Percentiles rank a stretch among this genome's conserved stretches.
These are phyloP conservation scores for Notolepis coatsorum DNA, from an alignment of 2,797 vertebrate species.

Conservation along the genomic window DNA sequence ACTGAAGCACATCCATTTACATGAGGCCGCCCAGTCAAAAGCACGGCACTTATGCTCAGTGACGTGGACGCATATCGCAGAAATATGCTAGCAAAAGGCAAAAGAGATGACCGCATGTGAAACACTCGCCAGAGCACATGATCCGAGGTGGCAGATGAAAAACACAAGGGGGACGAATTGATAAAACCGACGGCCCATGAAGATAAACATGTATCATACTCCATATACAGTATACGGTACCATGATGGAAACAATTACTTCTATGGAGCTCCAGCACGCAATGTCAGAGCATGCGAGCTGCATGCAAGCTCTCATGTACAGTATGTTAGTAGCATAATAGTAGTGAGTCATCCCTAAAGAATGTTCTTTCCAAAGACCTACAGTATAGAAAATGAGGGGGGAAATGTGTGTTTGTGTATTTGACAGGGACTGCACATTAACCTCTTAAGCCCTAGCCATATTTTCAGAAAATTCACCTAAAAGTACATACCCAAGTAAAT, in stretches of 20 bases:
- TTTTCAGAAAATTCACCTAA: too few relatives aligned
- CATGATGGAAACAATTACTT: not conserved
- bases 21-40: not conserved
- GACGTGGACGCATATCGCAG: not conserved
- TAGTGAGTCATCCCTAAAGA: not conserved
- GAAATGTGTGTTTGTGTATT: not conserved
- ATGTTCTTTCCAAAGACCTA: too few relatives aligned
- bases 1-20: constrained; percentile 4
- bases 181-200: not conserved
- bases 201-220: not conserved
- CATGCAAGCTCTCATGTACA: not conserved
- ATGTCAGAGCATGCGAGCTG: not conserved
- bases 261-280: not conserved
- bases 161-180: not conserved
- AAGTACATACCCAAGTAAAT: too few relatives aligned
- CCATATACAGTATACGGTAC: too few relatives aligned
- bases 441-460: too few relatives aligned
- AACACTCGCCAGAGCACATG: not conserved
- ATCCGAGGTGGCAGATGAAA: not conserved
- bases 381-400: not conserved
- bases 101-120: not conserved
- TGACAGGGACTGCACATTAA: not conserved
- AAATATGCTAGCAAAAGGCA: not conserved
- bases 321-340: too few relatives aligned
- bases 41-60: not conserved